Percentiles rank a stretch among this genome's conserved stretches.
phyloP scores from a whole-genome alignment of 2,888 invertebrate genomes.

The Macrophya alboannulata region DNA sequence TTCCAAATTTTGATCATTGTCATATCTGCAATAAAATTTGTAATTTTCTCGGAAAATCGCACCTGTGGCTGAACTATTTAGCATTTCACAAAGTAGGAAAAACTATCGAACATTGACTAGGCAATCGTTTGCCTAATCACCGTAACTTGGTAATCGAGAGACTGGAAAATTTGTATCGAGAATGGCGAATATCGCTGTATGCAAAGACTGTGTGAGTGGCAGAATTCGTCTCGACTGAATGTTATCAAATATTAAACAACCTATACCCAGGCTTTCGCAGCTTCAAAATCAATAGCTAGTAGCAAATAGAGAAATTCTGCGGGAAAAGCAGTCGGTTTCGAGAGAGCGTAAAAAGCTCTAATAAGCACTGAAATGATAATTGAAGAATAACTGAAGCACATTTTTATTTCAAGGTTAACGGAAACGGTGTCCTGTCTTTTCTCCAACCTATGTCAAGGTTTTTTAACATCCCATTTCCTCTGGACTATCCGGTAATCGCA shows the following conservation, averaged over 20 bases:
- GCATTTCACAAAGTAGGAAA: not conserved
- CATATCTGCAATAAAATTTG: not conserved
- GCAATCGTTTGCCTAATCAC: not conserved
- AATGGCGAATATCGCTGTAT: not conserved
- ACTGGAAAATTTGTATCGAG: not conserved
- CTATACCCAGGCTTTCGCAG: not conserved
- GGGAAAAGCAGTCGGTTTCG: not conserved
- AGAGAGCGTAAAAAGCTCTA: not conserved
- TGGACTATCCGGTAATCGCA: conserved; percentile 94
- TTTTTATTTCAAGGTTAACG: conserved; percentile 87
- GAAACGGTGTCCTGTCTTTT: conserved; percentile 95
- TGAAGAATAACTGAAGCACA: not conserved
- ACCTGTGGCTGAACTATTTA: not conserved
- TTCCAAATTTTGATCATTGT: not conserved
- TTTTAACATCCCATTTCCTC: conserved; percentile 93
- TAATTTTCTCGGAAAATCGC: not conserved
- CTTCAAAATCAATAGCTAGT: conserved; percentile 3
- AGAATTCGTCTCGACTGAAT: not conserved
- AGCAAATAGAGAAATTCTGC: not conserved
- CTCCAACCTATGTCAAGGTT: conserved; percentile 93
- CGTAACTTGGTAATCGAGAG: not conserved
- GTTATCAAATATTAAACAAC: conserved; percentile 1
- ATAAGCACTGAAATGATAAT: not conserved
- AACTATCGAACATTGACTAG: not conserved
- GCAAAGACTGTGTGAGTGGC: not conserved